Percentiles rank a stretch among this genome's conserved stretches.
These are phyloP conservation scores for Pitta sordida DNA, from an alignment of 2,113 vertebrate genomes.

Conservation along the genomic window DNA sequence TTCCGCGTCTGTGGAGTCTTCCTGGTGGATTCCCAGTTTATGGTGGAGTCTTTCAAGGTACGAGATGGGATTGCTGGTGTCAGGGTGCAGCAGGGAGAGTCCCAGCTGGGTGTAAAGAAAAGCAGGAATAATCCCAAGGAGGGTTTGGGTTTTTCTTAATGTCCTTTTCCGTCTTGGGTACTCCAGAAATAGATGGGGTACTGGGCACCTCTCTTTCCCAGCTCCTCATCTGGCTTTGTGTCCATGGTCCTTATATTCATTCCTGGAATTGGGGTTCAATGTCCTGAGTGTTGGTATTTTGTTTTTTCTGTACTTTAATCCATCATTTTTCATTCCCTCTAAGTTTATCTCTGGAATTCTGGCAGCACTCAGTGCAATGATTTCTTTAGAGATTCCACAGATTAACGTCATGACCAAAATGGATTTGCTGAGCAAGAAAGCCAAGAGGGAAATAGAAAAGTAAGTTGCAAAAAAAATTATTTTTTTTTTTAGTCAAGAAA, in stretches of 20 bases:
- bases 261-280: background rate
- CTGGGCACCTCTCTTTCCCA: background rate
- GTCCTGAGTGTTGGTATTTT: background rate
- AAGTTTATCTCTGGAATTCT: slow-evolving; percentile 96
- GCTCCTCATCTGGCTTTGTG: rapidly evolving
- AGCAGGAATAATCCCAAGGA: background rate
- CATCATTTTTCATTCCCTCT: background rate
- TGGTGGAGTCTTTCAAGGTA: slow-evolving; percentile 99
- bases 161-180: background rate
- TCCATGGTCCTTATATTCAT: background rate
- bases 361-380: slow-evolving; percentile 94
- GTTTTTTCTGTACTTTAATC: background rate
- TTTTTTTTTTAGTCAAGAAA: too few species aligned
- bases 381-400: slow-evolving; percentile 92
- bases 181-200: background rate
- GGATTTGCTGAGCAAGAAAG: slow-evolving; percentile 93
- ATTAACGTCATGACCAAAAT: slow-evolving; percentile 99
- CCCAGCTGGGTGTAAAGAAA: too few species aligned
- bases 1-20: slow-evolving; percentile 96
- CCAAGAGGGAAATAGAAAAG: slow-evolving; percentile 97
- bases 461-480: slow-evolving; percentile 64
- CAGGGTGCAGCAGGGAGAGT: too few species aligned
- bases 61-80: too few species aligned
- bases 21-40: slow-evolving; percentile 96
- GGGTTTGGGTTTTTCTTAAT: background rate